Conservation (phyloP, 2,113 vertebrate genomes). For the Platichthys flesus region DNA sequence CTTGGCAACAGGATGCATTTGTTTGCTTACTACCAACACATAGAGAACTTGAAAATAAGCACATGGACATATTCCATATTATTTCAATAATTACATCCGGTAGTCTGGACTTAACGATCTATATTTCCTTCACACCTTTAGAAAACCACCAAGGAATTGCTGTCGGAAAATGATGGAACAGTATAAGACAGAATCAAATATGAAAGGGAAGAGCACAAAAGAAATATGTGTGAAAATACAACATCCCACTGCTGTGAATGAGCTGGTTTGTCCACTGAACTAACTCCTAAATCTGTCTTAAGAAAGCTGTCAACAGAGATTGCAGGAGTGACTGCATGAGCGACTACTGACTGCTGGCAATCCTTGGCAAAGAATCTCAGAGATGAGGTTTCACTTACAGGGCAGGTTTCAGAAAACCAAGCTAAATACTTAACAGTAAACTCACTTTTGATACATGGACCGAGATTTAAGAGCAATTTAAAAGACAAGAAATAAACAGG, state of each 20-base stretch:
- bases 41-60: slow-evolving; percentile 47
- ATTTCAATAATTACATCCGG: slow-evolving; percentile 20
- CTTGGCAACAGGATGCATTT: slow-evolving; percentile 56
- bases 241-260: neutral
- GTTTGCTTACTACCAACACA: slow-evolving; percentile 54
- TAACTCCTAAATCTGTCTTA: slow-evolving; percentile 8
- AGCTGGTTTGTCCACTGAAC: neutral
- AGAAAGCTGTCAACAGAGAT: slow-evolving; percentile 33
- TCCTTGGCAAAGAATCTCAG: slow-evolving; percentile 36
- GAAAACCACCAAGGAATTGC: slow-evolving; percentile 9
- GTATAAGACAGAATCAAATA: slow-evolving; percentile 6
- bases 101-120: slow-evolving; percentile 10
- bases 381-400: slow-evolving; percentile 64
- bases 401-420: slow-evolving; percentile 48
- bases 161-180: neutral
- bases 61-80: slow-evolving; percentile 25
- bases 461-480: neutral
- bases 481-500: neutral
- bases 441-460: slow-evolving; percentile 18
- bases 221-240: neutral
- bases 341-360: slow-evolving; percentile 47
- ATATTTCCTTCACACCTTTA: slow-evolving; percentile 5
- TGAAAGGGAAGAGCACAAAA: slow-evolving; percentile 1
- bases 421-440: slow-evolving; percentile 10
- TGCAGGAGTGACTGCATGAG: slow-evolving; percentile 19